A percentile compares a stretch with the other conserved stretches of the same genome.
Evolutionary conservation across 2,797 vertebrate genomes (phyloP).

Genomic region (Danio choprae): DNA sequence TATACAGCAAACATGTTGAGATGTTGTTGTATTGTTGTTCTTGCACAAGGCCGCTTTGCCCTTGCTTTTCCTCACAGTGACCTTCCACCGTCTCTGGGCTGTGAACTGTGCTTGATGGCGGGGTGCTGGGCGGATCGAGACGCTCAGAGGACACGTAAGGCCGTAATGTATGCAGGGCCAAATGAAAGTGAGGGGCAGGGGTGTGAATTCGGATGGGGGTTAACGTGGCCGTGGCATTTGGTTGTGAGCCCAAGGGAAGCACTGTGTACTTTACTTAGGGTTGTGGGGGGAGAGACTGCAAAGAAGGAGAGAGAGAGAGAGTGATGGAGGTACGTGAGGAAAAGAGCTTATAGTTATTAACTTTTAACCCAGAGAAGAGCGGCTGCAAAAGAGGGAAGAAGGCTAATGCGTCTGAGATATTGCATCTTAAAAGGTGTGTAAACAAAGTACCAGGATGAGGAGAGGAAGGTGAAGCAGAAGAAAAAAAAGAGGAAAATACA

Average conservation of each 20-base stretch:
- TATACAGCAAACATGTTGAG: constrained; percentile 10
- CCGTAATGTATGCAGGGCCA: constrained; percentile 59
- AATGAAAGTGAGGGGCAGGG: constrained; percentile 59
- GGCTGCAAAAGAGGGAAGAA: constrained; percentile 34
- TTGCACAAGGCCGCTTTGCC: constrained; percentile 27
- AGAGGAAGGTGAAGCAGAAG: constrained; percentile 41
- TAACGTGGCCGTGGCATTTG: constrained; percentile 60
- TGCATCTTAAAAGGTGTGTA: constrained; percentile 56
- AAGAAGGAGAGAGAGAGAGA: constrained; percentile 14
- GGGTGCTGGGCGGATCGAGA: constrained; percentile 43
- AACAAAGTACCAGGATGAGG: constrained; percentile 40
- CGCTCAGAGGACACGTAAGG: constrained; percentile 44
- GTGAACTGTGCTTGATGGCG: constrained; percentile 58
- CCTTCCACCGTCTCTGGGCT: constrained; percentile 48
- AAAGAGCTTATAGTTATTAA: constrained; percentile 54
- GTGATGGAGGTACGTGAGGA: constrained; percentile 17
- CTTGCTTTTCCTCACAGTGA: constrained; percentile 43
- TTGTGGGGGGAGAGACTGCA: background rate
- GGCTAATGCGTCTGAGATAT: constrained; percentile 50
- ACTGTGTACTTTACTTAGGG: constrained; percentile 49
- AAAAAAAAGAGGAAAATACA: constrained; percentile 42
- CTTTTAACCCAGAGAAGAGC: constrained; percentile 49
- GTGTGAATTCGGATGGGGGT: constrained; percentile 60
- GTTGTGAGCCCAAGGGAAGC: constrained; percentile 55
- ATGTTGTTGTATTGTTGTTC: constrained; percentile 5